These are phyloP conservation scores for Psittacula derbiana DNA, from an alignment of 2,797 vertebrate species.

Conservation along the genomic window DNA sequence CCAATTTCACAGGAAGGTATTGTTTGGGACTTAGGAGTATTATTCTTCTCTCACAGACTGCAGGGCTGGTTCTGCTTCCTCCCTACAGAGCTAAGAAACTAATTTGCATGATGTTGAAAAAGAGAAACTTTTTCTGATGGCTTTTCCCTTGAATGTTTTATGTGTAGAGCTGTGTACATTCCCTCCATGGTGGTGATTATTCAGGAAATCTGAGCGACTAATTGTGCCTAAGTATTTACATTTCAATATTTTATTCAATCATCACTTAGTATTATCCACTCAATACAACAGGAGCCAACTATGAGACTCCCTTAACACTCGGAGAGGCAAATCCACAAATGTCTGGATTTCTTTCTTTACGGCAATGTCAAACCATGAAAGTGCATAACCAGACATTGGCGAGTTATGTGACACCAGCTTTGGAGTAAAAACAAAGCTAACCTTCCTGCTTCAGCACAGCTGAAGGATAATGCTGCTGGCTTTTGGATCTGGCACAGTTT, in stretches of 20 bases:
- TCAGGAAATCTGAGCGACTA: not conserved
- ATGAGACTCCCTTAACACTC: not conserved
- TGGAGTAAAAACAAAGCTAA: not conserved
- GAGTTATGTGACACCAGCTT: not conserved
- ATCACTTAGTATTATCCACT: not conserved
- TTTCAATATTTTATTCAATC: slow-evolving; percentile 52
- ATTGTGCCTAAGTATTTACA: slow-evolving; percentile 9
- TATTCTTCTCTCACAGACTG: not conserved
- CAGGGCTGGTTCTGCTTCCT: not conserved
- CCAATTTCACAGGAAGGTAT: not conserved
- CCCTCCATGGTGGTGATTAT: not conserved
- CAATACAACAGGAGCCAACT: not conserved
- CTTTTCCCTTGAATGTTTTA: slow-evolving; percentile 8
- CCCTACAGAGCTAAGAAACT: slow-evolving; percentile 15
- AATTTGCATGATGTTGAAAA: slow-evolving; percentile 21
- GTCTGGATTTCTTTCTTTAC: not conserved
- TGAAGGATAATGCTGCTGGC: not conserved
- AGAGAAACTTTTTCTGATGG: not conserved
- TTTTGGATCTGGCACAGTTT: not conserved
- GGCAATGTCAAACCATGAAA: not conserved
- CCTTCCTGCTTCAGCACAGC: not conserved
- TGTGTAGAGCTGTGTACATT: not conserved
- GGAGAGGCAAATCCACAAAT: not conserved
- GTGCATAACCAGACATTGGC: not conserved
- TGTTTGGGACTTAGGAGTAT: not conserved